phyloP scores from a whole-genome alignment of 2,797 vertebrate genomes.

The Gambusia yucatana region DNA sequence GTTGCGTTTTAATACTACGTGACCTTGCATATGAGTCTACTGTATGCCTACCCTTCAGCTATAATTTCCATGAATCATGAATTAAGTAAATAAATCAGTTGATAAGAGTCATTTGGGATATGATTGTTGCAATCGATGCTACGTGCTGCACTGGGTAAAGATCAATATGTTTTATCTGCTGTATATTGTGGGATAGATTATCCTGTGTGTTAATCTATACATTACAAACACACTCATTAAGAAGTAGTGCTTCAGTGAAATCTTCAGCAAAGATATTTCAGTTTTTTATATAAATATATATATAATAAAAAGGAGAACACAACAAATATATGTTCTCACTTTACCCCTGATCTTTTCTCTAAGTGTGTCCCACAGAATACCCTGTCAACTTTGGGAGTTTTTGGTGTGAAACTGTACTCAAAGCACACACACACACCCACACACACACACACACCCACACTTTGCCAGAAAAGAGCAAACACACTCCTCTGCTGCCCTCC shows the following conservation, averaged over 20 bases:
- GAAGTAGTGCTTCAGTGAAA: not conserved
- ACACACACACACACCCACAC: not conserved
- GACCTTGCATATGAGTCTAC: not conserved
- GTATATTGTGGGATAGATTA: not conserved
- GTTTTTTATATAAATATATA: not conserved
- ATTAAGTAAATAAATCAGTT: not conserved
- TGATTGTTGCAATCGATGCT: not conserved
- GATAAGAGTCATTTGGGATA: not conserved
- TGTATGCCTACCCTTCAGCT: not conserved
- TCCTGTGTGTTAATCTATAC: not conserved
- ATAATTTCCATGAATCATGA: not conserved
- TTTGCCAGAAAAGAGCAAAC: slow-evolving; percentile 21
- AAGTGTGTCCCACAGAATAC: no score
- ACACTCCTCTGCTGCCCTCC: slow-evolving; percentile 9
- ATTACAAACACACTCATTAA: not conserved
- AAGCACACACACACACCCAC: not conserved
- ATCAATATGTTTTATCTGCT: not conserved
- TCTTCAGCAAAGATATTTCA: not conserved
- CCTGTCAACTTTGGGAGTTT: not conserved
- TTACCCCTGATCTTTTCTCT: no score
- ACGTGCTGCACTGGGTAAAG: not conserved
- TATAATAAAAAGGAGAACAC: no score
- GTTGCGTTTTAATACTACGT: not conserved
- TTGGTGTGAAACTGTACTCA: not conserved
- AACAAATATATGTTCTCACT: no score